These are phyloP conservation scores for Taxidea taxus DNA, from an alignment of 2,113 vertebrate species.

Conservation along the genomic window DNA sequence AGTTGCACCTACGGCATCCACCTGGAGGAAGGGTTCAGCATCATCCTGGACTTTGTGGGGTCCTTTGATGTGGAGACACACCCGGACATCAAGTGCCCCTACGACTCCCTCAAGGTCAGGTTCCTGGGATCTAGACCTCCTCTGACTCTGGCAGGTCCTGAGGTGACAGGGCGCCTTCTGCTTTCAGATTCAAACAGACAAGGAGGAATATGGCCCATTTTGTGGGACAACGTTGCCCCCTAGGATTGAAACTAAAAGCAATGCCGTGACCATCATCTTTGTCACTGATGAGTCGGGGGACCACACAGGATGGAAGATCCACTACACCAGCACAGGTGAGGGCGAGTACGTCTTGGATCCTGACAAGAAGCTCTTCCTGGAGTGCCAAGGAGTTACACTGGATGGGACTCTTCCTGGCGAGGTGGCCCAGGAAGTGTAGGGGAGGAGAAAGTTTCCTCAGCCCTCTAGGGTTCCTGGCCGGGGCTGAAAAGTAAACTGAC, in stretches of 20 bases:
- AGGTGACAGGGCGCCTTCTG: neutral
- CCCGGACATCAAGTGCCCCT: slow-evolving; percentile 78
- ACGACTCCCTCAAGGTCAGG: slow-evolving; percentile 86
- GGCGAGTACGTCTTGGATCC: neutral
- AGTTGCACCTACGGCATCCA: slow-evolving; percentile 83
- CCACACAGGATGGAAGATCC: slow-evolving; percentile 88
- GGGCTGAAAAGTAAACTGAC: neutral
- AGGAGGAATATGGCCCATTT: slow-evolving; percentile 82
- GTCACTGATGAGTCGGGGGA: slow-evolving; percentile 82
- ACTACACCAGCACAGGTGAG: slow-evolving; percentile 81
- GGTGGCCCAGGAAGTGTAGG: neutral
- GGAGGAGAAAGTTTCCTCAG: neutral
- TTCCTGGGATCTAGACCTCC: neutral
- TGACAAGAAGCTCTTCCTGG: neutral
- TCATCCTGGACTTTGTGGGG: slow-evolving; percentile 85
- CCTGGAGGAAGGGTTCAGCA: slow-evolving; percentile 84
- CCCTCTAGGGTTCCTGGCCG: neutral
- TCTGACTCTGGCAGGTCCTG: neutral
- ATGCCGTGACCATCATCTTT: slow-evolving; percentile 80
- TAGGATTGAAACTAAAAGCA: slow-evolving; percentile 84
- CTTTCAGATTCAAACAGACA: slow-evolving; percentile 83
- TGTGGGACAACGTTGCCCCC: slow-evolving; percentile 82
- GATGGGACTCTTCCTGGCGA: neutral
- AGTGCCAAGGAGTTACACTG: accelerated
- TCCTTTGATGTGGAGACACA: slow-evolving; percentile 85